A percentile compares a stretch with the other conserved stretches of the same genome.
Evolutionary conservation across 1,140 invertebrate genomes (phyloP).

Genomic region (Trachymyrmex cornetzi): DNA sequence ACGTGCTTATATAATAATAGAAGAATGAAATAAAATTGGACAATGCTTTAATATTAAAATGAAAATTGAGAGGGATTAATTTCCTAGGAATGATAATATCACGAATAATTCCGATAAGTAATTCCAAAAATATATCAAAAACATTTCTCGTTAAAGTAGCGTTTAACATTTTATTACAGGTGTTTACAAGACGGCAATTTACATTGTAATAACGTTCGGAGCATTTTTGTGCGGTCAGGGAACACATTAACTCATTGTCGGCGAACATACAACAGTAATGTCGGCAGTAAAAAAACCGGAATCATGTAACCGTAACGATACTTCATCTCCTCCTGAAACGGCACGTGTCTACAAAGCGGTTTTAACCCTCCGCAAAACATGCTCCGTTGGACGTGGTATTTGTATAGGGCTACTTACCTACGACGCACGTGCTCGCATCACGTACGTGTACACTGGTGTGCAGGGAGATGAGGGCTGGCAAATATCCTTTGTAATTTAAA

Average conservation of each 20-base stretch:
- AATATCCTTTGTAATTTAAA: conserved; percentile 44
- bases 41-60: neutral
- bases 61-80: neutral
- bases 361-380: conserved; percentile 69
- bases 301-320: conserved; percentile 27
- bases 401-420: conserved; percentile 70
- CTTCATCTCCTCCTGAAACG: conserved; percentile 41
- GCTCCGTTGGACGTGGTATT: conserved; percentile 65
- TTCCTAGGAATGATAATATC: neutral
- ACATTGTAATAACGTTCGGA: neutral
- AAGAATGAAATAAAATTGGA: neutral
- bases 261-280: conserved; percentile 26
- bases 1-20: neutral
- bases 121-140: neutral
- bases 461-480: neutral
- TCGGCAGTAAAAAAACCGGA: conserved; percentile 46
- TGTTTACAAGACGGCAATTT: neutral
- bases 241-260: conserved; percentile 29
- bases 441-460: conserved; percentile 12
- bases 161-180: neutral
- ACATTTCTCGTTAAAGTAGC: neutral
- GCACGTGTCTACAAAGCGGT: conserved; percentile 74
- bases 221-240: conserved; percentile 22
- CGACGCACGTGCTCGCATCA: conserved; percentile 31
- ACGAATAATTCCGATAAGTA: neutral